phyloP scores from a whole-genome alignment of 2,888 invertebrate species.

The Eurois occulta region DNA sequence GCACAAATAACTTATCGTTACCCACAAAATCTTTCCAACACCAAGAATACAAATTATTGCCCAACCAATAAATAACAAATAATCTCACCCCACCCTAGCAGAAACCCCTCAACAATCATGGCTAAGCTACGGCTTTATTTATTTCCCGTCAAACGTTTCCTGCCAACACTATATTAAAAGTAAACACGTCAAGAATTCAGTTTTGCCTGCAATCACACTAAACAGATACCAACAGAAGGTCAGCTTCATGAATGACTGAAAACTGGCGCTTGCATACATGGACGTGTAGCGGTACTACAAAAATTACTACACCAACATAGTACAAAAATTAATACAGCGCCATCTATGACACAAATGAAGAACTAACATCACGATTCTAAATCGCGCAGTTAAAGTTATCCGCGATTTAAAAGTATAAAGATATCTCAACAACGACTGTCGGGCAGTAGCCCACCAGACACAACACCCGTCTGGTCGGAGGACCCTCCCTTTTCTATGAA shows the following conservation, averaged over 20 bases:
- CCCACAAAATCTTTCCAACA: neutral
- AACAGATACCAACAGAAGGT: neutral
- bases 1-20: neutral
- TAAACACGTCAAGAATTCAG: slow-evolving; percentile 42
- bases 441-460: too few relatives aligned
- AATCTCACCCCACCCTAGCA: neutral
- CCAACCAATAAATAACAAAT: slow-evolving; percentile 4
- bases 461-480: too few relatives aligned
- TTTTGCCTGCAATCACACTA: slow-evolving; percentile 24
- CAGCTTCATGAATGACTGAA: fast-evolving
- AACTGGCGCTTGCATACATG: neutral
- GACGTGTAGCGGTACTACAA: too few relatives aligned
- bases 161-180: slow-evolving; percentile 42
- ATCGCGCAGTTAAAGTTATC: too few relatives aligned
- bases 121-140: slow-evolving; percentile 31
- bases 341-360: too few relatives aligned
- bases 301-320: too few relatives aligned
- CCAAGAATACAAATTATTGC: neutral
- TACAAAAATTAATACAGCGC: too few relatives aligned
- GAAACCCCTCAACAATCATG: slow-evolving; percentile 28
- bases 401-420: too few relatives aligned
- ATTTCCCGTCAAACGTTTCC: slow-evolving; percentile 35
- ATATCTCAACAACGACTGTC: too few relatives aligned
- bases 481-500: too few relatives aligned
- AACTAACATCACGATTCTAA: too few relatives aligned